Evolutionary conservation across 2,797 vertebrate genomes (phyloP).

Genomic region (Amazona finschi): DNA sequence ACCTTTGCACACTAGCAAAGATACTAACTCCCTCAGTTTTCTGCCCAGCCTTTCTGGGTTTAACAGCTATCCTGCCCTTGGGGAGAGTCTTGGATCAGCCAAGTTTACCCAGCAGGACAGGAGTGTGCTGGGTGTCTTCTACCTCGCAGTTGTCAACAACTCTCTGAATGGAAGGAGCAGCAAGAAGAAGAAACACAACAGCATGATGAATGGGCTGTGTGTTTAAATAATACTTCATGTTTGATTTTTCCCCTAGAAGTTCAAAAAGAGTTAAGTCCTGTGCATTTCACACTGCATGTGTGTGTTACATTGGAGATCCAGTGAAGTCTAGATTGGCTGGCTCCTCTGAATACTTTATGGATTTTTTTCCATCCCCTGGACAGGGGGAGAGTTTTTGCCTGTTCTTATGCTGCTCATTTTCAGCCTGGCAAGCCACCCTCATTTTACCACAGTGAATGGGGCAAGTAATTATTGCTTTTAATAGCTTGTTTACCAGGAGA

Average conservation of each 20-base stretch:
- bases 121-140: background rate
- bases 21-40: background rate
- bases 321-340: background rate
- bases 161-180: background rate
- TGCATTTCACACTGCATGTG: background rate
- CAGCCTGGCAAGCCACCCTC: background rate
- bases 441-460: background rate
- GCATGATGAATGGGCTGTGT: background rate
- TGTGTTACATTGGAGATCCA: background rate
- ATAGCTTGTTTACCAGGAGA: background rate
- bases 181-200: background rate
- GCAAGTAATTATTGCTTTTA: background rate
- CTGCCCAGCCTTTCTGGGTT: background rate
- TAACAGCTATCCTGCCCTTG: background rate
- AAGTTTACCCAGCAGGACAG: fast-evolving
- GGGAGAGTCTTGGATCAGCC: background rate
- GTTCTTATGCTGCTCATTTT: background rate
- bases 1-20: background rate
- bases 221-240: background rate
- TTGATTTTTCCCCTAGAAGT: background rate
- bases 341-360: background rate
- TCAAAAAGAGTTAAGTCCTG: background rate
- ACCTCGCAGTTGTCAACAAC: background rate
- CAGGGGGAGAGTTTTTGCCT: background rate
- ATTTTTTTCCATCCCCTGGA: background rate